These are phyloP conservation scores for Odontophorus gujanensis DNA, from an alignment of 2,113 vertebrate genomes.

Conservation along the genomic window DNA sequence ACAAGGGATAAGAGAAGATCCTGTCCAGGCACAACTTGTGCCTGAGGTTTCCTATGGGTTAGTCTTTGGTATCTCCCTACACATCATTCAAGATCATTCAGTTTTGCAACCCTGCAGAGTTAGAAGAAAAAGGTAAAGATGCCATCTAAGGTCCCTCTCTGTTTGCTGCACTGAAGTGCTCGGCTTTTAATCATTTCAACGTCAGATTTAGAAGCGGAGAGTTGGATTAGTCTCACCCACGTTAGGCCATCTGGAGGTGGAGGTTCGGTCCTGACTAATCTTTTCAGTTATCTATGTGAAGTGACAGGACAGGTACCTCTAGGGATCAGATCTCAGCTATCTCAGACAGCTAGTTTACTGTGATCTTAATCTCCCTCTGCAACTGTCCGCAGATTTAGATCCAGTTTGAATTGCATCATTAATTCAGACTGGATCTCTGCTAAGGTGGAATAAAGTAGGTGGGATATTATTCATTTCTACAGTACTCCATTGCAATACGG, in stretches of 20 bases:
- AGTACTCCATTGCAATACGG: neutral
- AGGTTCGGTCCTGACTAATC: neutral
- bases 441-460: neutral
- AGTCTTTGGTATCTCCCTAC: neutral
- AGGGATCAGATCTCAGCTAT: neutral
- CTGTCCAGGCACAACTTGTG: neutral
- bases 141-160: neutral
- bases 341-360: neutral
- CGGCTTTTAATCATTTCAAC: neutral
- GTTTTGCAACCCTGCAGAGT: neutral
- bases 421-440: neutral
- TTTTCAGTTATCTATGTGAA: neutral
- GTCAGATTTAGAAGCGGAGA: neutral
- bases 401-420: neutral
- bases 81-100: neutral
- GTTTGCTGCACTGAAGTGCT: neutral
- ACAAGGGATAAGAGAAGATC: neutral
- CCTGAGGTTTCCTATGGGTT: neutral
- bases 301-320: neutral
- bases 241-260: neutral
- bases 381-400: neutral
- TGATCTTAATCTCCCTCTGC: neutral
- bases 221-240: neutral
- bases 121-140: conserved; percentile 1
- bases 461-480: neutral